A percentile compares a stretch with the other conserved stretches of the same genome.
These are phyloP conservation scores for Platichthys stellatus DNA, from an alignment of 2,113 vertebrate genomes.

Conservation along the genomic window DNA sequence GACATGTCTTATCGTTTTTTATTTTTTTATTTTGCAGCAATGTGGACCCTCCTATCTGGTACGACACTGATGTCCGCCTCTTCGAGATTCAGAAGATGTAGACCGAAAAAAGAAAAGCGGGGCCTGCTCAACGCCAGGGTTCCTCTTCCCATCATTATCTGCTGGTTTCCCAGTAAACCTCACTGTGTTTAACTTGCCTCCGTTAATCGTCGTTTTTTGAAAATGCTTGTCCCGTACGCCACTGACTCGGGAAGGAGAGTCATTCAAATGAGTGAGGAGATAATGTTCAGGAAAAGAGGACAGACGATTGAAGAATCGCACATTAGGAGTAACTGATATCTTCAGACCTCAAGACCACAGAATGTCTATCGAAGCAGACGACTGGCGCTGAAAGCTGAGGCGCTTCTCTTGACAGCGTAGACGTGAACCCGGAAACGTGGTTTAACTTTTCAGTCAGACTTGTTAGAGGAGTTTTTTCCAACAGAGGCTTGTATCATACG, in stretches of 20 bases:
- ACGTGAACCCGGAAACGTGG: conserved; percentile 11
- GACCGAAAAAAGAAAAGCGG: conserved; percentile 9
- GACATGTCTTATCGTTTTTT: neutral
- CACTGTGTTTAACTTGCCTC: conserved; percentile 59
- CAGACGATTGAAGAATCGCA: conserved; percentile 13
- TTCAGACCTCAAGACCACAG: conserved; percentile 56
- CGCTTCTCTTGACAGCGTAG: conserved; percentile 13
- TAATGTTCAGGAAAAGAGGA: neutral
- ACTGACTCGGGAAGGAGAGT: neutral
- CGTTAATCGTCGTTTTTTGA: conserved; percentile 26
- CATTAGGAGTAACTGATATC: conserved; percentile 23
- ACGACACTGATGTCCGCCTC: conserved; percentile 97
- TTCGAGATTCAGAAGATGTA: conserved; percentile 99
- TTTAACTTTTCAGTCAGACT: conserved; percentile 24
- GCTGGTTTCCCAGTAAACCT: conserved; percentile 52
- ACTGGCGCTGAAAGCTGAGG: conserved; percentile 17
- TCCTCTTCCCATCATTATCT: conserved; percentile 25
- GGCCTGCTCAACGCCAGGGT: conserved; percentile 16
- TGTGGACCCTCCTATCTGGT: conserved; percentile 98
- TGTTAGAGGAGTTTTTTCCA: conserved; percentile 21
- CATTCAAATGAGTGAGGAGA: conserved; percentile 8
- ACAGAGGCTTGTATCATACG: conserved; percentile 25
- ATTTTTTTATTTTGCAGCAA: conserved; percentile 82
- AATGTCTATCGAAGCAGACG: conserved; percentile 58
- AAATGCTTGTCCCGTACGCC: conserved; percentile 14